Conservation (phyloP, 2,888 invertebrate genomes). For the Gasteruption jaculator region DNA sequence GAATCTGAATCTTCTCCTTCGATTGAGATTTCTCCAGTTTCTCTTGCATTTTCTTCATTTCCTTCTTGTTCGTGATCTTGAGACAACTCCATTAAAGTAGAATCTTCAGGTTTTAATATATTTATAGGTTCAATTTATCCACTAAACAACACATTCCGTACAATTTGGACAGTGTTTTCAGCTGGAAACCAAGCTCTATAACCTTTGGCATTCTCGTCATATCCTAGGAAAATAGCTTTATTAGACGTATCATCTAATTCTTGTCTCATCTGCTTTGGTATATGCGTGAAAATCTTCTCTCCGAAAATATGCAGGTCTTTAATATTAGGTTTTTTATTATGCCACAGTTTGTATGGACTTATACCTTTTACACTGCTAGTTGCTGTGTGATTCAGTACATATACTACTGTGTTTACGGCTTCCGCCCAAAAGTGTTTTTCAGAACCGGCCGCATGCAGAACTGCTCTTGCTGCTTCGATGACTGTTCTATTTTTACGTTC, state of each 20-base stretch:
- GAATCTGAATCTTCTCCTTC: too few relatives aligned
- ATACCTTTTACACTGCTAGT: constrained; percentile 6
- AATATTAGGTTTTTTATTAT: constrained; percentile 4
- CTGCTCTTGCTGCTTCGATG: constrained; percentile 9
- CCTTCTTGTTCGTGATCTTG: too few relatives aligned
- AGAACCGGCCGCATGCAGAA: background rate
- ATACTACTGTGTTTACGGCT: constrained; percentile 31
- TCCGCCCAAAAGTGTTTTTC: constrained; percentile 22
- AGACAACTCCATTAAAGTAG: too few relatives aligned
- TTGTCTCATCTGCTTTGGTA: constrained; percentile 15
- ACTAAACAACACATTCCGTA: too few relatives aligned
- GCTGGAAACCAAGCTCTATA: constrained; percentile 7
- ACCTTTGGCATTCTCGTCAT: constrained; percentile 5
- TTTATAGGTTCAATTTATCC: too few relatives aligned
- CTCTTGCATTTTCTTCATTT: too few relatives aligned
- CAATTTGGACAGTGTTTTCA: too few relatives aligned
- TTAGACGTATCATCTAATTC: constrained; percentile 9
- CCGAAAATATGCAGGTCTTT: constrained; percentile 13
- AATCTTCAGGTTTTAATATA: too few relatives aligned
- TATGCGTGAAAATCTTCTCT: constrained; percentile 16
- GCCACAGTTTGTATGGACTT: constrained; percentile 13
- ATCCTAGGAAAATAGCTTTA: constrained; percentile 8
- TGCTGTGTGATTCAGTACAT: constrained; percentile 31
- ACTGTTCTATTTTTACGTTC: constrained; percentile 13
- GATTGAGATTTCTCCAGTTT: too few relatives aligned